Evolutionary conservation across 2,797 vertebrate species (phyloP), one percentile per base, ranked within the genome.

Genomic region (Acanthornis magna): DNA sequence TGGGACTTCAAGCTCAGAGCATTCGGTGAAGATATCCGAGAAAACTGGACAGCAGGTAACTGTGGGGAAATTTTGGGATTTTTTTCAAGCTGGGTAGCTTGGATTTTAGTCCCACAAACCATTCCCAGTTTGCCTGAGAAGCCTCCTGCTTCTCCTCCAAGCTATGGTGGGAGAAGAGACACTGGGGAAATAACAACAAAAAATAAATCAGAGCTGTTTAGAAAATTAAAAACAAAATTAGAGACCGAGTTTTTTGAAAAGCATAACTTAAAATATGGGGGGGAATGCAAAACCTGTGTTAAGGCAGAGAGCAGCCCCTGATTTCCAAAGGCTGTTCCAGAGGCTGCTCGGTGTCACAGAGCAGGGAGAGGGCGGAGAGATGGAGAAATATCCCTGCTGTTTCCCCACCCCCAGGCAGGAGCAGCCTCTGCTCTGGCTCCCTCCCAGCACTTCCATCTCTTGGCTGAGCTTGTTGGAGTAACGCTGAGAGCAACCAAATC

Each of bases 361-460:
- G 53, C 75, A 51, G 0, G 0, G 34, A 83, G 58, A 3, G 47
- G 85, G 80, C 90, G 80, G 57, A 91, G 83, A 77, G 73, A n/a
- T 25, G 86, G 36, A 78, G 83, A 72, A 84, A 86, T 81, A 78
- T 12, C 47, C 3, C 76, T 84, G 73, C 77, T 86, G 76, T 53
- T 88, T 43, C 90, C 61, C 88, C 83, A 80, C 38, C 58, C 75
- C 45, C 2, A 0, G 83, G 63, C 72, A 65, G 1, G 5, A 92
- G 80, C 80, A 60, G 48, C 21, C 73, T 84, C 50, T 0, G 7
- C 72, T 57, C 54, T 94, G 95, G 96, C 92, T 65, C 61, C 60
- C 62, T 9, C 88, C 85, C 96, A 96, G 58, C 76, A 34, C 48
- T 10, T 71, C 65, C 90, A 93, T 78, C 88, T 84, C 90, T 72